A percentile compares a stretch with the other conserved stretches of the same genome.
Evolutionary conservation across 2,797 vertebrate species (phyloP).

Genomic region (Gephyroberyx darwinii): DNA sequence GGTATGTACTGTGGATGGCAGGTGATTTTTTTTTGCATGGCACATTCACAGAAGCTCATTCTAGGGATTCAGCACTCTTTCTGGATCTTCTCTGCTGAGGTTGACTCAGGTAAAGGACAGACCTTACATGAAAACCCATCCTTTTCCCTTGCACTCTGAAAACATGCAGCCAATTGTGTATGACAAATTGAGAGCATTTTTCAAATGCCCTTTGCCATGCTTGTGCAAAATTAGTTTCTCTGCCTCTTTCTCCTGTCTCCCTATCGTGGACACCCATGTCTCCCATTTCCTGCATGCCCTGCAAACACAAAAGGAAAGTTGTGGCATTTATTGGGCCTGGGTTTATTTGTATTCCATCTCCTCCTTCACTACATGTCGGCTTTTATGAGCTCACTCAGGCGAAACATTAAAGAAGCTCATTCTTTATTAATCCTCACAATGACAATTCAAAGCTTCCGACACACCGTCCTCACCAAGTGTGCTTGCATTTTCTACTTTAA

Average conservation of each 20-base stretch:
- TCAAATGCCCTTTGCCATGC: constrained; percentile 57
- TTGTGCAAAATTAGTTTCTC: constrained; percentile 65
- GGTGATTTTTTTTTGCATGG: constrained; percentile 25
- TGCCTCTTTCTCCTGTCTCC: constrained; percentile 56
- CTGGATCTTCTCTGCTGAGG: constrained; percentile 41
- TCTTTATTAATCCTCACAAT: constrained; percentile 83
- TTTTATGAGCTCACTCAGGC: constrained; percentile 81
- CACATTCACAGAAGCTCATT: constrained; percentile 54
- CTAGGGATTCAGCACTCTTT: constrained; percentile 24
- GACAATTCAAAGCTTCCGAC: constrained; percentile 79
- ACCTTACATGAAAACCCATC: constrained; percentile 51
- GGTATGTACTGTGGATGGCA: background rate
- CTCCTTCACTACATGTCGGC: constrained; percentile 70
- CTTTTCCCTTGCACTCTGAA: constrained; percentile 45
- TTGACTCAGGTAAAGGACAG: constrained; percentile 59
- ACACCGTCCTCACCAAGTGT: constrained; percentile 56
- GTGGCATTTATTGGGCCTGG: constrained; percentile 74
- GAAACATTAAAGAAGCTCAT: constrained; percentile 83
- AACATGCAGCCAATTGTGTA: constrained; percentile 58
- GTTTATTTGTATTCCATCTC: constrained; percentile 83
- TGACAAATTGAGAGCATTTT: constrained; percentile 73
- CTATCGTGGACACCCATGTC: constrained; percentile 60
- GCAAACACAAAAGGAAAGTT: constrained; percentile 69
- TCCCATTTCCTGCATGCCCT: constrained; percentile 69
- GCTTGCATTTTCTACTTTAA: constrained; percentile 63